Percentiles rank a stretch among this genome's conserved stretches.
phyloP scores from a whole-genome alignment of 2,797 vertebrate species.

The Ptychobarbus kaznakovi region DNA sequence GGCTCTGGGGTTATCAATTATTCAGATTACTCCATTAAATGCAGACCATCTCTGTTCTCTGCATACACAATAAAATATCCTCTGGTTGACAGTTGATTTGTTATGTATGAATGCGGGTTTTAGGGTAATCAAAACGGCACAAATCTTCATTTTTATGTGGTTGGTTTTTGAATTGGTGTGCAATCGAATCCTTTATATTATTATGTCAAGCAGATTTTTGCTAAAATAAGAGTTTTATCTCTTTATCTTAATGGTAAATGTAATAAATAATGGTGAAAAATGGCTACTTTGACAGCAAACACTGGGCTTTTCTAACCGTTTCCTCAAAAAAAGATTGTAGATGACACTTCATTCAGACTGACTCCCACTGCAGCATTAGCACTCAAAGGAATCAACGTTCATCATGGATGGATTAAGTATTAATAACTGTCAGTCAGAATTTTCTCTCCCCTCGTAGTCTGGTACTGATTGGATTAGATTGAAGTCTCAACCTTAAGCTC shows the following conservation, averaged over 20 bases:
- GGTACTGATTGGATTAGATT: constrained; percentile 11
- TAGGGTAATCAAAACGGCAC: background rate
- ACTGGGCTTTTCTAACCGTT: background rate
- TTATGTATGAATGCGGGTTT: constrained; percentile 1
- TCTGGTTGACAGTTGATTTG: background rate
- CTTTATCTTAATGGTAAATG: background rate
- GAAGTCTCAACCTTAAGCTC: constrained; percentile 25
- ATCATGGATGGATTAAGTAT: constrained; percentile 26
- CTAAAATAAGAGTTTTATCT: background rate
- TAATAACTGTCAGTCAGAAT: constrained; percentile 23
- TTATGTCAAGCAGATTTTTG: background rate
- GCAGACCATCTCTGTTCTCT: constrained; percentile 30
- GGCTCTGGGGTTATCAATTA: constrained; percentile 62
- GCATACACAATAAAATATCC: constrained; percentile 56
- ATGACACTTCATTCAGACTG: constrained; percentile 9
- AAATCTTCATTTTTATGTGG: constrained; percentile 2
- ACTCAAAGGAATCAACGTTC: constrained; percentile 10
- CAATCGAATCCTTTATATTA: background rate
- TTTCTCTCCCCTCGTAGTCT: background rate
- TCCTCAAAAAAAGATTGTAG: constrained; percentile 4
- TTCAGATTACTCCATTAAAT: constrained; percentile 60
- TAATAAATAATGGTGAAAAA: background rate
- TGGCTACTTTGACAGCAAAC: background rate
- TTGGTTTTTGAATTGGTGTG: background rate
- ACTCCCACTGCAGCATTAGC: background rate